Evolutionary conservation across 2,113 vertebrate genomes (phyloP), one percentile per base, ranked within the genome.

Genomic region (Tenebrosternarchus preto): DNA sequence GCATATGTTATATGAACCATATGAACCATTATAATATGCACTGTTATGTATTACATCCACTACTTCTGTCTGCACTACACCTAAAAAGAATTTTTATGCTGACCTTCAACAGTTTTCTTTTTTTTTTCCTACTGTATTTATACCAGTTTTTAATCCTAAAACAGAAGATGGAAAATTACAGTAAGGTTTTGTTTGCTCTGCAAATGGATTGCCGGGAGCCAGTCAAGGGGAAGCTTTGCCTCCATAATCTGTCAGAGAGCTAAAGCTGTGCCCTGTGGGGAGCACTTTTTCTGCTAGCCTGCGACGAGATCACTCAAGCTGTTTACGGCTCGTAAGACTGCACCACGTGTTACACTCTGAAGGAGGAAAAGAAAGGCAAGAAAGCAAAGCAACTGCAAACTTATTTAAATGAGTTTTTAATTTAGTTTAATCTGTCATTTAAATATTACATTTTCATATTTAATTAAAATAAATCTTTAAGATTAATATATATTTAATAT

Each of bases 121-220:
- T 15, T 2, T 50, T 50, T 50, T 50, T 50, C 15, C 43, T 50
- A 12, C 12, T 12, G 15, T 50, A 50, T 50, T 80, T 57, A 2
- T 2, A 9, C 20, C 27, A 20, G 29, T 55, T 50, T 64, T 56
- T 64, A 59, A 27, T 39, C 9, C 75, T 29, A 57, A 82, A 85
- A 82, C 76, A 85, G 74, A 83, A 76, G 59, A 46, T 25, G 27
- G 22, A 68, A 76, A 80, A 84, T 78, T 68, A 81, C 3, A 27
- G 69, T 63, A n/a, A 76, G 25, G 53, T 33, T 84, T 73, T 87
- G 80, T 84, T 82, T 76, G 43, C 33, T 63, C 71, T 73, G 43
- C 63, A 82, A 78, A 71, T 66, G 79, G 79, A 73, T 82, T 22
- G 55, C 57, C 73, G 17, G 29, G 64, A 81, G 31, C 63, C 77